Evolutionary conservation across 2,113 vertebrate genomes (phyloP), one percentile per base, ranked within the genome.

Genomic region (Hymenochirus boettgeri): DNA sequence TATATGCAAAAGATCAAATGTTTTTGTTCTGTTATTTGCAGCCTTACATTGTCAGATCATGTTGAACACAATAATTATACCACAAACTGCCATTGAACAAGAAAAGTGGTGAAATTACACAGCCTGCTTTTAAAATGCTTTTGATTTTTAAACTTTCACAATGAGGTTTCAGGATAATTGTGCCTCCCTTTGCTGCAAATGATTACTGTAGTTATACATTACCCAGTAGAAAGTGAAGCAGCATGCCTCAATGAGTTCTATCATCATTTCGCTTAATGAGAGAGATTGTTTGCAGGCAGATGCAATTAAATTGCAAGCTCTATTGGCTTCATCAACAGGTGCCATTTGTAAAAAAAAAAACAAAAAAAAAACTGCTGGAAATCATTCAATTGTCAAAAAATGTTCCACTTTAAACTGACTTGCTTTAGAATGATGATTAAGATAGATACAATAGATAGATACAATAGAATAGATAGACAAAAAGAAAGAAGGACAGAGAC

Each of bases 261-360:
- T 91, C 87, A 91, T 90, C 83, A 82, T 87, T 91, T 83, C 82
- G 86, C 85, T 82, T 94, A 93, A 95, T 91, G 87, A 93, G 86
- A 77, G 76, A 83, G 82, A 92, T 85, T 91, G 90, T 94, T 93
- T 92, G 90, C 87, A 87, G 88, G 84, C 83, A 91, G 89, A 94
- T 92, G 80, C 94, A 96, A 95, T 93, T 94, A 92, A 96, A 95
- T 87, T 83, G 83, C 85, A 92, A 88, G 90, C 90, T 90, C 89
- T 87, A 82, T 77, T 90, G 90, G 87, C 82, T 93, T 87, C 86
- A 82, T 89, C 88, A 94, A 95, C 89, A 91, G 90, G 91, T 95
- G 87, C 88, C 90, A 88, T 87, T 87, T 89, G 84, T 84, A 80
- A 71, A 83, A n/a, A n/a, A n/a, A n/a, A n/a, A n/a, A n/a, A n/a